A percentile compares a stretch with the other conserved stretches of the same genome.
These are phyloP conservation scores for Tricholaema leucomelas DNA, from an alignment of 2,113 vertebrate species.

Conservation along the genomic window DNA sequence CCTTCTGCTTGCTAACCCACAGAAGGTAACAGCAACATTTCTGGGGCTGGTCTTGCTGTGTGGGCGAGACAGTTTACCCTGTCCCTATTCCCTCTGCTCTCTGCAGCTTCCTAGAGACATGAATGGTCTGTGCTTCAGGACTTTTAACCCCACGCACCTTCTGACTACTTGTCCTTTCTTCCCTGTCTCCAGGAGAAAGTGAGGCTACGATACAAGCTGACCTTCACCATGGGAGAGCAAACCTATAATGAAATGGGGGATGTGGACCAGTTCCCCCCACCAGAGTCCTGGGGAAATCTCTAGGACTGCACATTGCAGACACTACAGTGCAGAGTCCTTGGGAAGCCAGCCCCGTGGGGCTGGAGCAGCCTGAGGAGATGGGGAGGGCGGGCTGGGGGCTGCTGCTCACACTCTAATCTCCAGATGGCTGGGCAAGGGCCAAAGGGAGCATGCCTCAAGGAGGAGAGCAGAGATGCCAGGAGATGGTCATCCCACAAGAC, in stretches of 20 bases:
- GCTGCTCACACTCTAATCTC: slow-evolving; percentile 17
- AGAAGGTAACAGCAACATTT: slow-evolving; percentile 79
- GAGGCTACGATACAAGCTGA: slow-evolving; percentile 93
- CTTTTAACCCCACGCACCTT: not conserved
- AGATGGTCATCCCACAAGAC: slow-evolving; percentile 7
- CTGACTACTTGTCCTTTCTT: not conserved
- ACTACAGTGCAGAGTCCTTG: slow-evolving; percentile 25
- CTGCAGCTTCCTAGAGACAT: not conserved
- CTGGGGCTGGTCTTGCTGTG: not conserved
- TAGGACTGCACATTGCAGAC: slow-evolving; percentile 56
- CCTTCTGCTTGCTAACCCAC: slow-evolving; percentile 92
- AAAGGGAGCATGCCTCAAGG: not conserved
- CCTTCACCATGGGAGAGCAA: slow-evolving; percentile 88
- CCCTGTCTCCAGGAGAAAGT: slow-evolving; percentile 88
- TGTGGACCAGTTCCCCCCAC: slow-evolving; percentile 93
- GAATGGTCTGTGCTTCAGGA: not conserved
- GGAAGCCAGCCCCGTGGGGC: not conserved
- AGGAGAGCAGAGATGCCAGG: slow-evolving; percentile 27
- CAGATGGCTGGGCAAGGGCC: not conserved
- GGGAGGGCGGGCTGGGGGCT: not conserved
- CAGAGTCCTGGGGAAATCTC: slow-evolving; percentile 90
- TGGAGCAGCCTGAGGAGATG: slow-evolving; percentile 17
- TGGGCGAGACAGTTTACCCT: not conserved
- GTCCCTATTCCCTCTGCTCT: not conserved
- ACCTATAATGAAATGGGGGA: slow-evolving; percentile 92